phyloP scores from a whole-genome alignment of 2,113 vertebrate genomes.

The Cisticola juncidis region DNA sequence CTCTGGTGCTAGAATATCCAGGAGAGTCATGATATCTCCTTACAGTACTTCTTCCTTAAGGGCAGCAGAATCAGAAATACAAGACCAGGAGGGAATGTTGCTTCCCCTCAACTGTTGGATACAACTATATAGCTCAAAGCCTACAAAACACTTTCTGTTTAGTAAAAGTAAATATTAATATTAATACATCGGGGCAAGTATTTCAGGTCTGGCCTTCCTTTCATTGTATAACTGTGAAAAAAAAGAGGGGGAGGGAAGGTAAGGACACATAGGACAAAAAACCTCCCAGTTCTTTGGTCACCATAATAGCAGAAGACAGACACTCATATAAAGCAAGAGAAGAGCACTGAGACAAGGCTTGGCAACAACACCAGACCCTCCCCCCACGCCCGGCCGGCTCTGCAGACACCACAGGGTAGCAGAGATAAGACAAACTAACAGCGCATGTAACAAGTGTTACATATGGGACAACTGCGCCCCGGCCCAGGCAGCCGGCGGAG shows the following conservation, averaged over 20 bases:
- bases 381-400: accelerated
- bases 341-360: neutral
- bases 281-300: neutral
- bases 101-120: neutral
- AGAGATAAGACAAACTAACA: neutral
- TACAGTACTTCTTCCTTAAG: neutral
- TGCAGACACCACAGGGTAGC: neutral
- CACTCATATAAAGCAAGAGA: neutral
- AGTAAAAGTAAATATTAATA: neutral
- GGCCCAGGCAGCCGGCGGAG: neutral
- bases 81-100: neutral
- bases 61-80: neutral
- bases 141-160: neutral
- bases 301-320: neutral
- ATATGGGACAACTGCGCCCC: neutral
- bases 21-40: neutral
- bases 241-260: accelerated
- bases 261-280: neutral
- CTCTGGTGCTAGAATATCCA: neutral
- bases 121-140: neutral
- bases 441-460: neutral
- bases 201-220: neutral
- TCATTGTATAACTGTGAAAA: neutral
- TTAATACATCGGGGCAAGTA: neutral
- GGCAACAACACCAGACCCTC: neutral